Conservation (phyloP, 2,113 vertebrate species). For the Cairina moschata region DNA sequence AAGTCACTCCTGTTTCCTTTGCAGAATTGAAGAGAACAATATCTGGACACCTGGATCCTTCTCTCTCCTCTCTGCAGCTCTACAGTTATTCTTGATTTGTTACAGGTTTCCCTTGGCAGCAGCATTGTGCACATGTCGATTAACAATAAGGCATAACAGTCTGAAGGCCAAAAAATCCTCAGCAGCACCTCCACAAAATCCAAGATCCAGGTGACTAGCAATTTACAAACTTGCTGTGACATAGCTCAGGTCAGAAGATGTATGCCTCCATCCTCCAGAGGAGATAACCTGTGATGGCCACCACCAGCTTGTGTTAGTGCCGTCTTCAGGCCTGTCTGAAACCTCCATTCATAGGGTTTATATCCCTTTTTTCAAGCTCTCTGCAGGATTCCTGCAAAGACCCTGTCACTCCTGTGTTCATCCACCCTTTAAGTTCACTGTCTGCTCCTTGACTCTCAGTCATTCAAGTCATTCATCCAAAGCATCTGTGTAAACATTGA, state of each 20-base stretch:
- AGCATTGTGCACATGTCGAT: not conserved
- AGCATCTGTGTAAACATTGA: too few species aligned
- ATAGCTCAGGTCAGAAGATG: not conserved
- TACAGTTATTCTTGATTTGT: not conserved
- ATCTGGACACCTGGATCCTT: not conserved
- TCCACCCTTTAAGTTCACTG: not conserved
- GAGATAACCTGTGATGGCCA: not conserved
- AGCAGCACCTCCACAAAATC: not conserved
- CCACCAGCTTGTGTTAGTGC: not conserved
- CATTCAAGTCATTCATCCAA: too few species aligned
- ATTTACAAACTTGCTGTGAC: not conserved
- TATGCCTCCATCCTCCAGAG: not conserved
- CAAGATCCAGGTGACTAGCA: not conserved
- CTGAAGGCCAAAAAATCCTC: not conserved
- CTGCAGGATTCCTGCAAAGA: not conserved
- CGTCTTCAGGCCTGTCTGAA: not conserved
- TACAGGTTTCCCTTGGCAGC: not conserved
- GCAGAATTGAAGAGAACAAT: not conserved
- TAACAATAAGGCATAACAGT: not conserved
- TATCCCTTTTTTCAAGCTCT: not conserved
- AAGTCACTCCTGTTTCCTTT: not conserved
- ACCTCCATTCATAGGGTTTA: not conserved
- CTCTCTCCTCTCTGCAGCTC: not conserved
- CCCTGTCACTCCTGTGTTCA: fast-evolving
- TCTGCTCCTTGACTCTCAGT: not conserved